Evolutionary conservation across 2,113 vertebrate species (phyloP), one percentile per base, ranked within the genome.

Genomic region (Tonatia bakeri): DNA sequence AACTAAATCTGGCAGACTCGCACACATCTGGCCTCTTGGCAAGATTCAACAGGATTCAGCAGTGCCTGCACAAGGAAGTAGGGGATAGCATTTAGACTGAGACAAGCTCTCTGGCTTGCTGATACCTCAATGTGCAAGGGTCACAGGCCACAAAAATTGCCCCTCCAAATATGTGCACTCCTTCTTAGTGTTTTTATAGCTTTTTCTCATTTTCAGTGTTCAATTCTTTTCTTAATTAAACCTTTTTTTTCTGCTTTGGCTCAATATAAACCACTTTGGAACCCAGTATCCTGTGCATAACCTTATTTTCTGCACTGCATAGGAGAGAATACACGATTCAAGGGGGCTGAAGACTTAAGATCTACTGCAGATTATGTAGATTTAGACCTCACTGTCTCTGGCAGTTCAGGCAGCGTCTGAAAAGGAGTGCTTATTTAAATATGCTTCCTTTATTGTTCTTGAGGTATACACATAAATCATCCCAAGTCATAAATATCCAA

Each of bases 1-100:
- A 91, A 73, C 47, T 31, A 56, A 67, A 38, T 38, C 65, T 67
- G 70, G 93, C 47, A 79, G 36, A 50, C 15, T 38, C 38, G 0
- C 5, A 38, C 92, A 64, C 95, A 88, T 94, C 81, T 82, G 84
- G 87, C 38, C 38, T 26, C 6, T 19, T 72, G 91, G 88, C 69
- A 82, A 50, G n/a, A 31, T 36, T 79, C 64, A 15, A 3, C 7
- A 59, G 79, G 85, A 72, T 28, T 72, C 52, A 84, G 80, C 90
- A 59, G 38, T 38, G 52, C 13, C 10, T 4, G 38, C 12, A 11
- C 24, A n/a, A 26, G 70, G 38, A 24, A 1, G 8, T 28, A 45
- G 24, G 22, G 19, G 40, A 4, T 1, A 33, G 54, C 0, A 5
- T 0, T 22, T 2, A 12, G n/a, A 75, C 9, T 2, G 4, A 87